phyloP scores from a whole-genome alignment of 2,113 vertebrate species.

The Enhydra lutris region DNA sequence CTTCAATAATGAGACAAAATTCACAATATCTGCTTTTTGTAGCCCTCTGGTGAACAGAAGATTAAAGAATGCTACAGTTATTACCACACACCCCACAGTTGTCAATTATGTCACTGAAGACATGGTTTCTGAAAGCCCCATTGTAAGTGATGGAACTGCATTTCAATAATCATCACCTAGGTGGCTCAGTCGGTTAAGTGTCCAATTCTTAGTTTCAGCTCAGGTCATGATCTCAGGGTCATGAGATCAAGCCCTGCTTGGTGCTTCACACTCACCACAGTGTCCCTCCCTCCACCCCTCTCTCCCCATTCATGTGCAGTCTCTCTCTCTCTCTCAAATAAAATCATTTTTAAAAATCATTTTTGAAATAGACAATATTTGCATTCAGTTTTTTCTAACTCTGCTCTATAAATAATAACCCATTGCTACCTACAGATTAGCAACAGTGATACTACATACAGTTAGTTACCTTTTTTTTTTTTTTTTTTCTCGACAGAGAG shows the following conservation, averaged over 20 bases:
- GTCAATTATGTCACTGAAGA: background rate
- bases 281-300: background rate
- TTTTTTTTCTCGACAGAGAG: too few relatives aligned
- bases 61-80: background rate
- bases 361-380: conserved; percentile 32
- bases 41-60: background rate
- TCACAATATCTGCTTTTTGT: conserved; percentile 2
- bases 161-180: background rate
- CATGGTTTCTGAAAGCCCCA: conserved; percentile 30
- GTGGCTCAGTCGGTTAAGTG: background rate
- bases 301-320: background rate
- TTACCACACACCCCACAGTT: conserved; percentile 2
- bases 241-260: background rate
- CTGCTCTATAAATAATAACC: background rate
- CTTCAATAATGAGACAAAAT: background rate
- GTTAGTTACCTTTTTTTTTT: background rate
- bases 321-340: background rate
- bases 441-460: background rate
- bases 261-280: background rate
- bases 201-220: background rate
- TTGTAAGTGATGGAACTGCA: background rate
- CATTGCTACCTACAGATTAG: background rate
- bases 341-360: background rate
- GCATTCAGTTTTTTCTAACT: background rate
- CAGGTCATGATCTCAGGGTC: background rate